Base-by-base conservation (phyloP, 2,113 vertebrate genomes). In the Ameiurus melas region DNA sequence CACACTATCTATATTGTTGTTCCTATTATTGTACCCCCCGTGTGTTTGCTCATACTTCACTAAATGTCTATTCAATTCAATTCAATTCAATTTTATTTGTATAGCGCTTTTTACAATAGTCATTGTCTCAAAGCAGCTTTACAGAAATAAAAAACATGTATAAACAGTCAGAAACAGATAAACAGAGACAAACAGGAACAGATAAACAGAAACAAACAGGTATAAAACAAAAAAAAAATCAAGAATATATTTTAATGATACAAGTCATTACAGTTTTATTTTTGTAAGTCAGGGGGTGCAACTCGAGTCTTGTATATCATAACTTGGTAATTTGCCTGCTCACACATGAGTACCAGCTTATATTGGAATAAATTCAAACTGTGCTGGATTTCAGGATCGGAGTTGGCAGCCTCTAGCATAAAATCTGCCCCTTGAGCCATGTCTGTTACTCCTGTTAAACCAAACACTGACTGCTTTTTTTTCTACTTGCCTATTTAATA, bases 231-330 rank as follows among this genome's bases (percentile, higher is more conserved):
- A n/a, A n/a, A n/a, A n/a, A n/a, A n/a, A n/a, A n/a, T 66, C 47
- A 70, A 84, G 64, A 87, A 60, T 55, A 39, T 85, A 58, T 91
- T 91, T 91, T 91, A 90, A 89, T 85, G 36, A 33, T 86, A 22
- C 53, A 80, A 68, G 82, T 60, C 17, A n/a, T n/a, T 89, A 85
- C 14, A 71, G 39, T 86, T 80, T 88, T 89, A 89, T 89, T 36
- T 86, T 20, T 89, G 16, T 66, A 55, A 51, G 33, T 33, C 33
- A 62, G 22, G 20, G 30, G 60, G 33, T 30, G 14, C 3, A 58
- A 57, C 7, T 22, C 7, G 19, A 39, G 0, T 60, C 20, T 62
- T 39, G 57, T 12, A 83, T 83, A 43, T n/a, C 47, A 70, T 66
- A 22, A 10, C 33, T 9, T 53, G 14, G 30, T 60, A 53, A 9